phyloP scores from a whole-genome alignment of 1,140 invertebrate species.

The Liolophura sinensis region DNA sequence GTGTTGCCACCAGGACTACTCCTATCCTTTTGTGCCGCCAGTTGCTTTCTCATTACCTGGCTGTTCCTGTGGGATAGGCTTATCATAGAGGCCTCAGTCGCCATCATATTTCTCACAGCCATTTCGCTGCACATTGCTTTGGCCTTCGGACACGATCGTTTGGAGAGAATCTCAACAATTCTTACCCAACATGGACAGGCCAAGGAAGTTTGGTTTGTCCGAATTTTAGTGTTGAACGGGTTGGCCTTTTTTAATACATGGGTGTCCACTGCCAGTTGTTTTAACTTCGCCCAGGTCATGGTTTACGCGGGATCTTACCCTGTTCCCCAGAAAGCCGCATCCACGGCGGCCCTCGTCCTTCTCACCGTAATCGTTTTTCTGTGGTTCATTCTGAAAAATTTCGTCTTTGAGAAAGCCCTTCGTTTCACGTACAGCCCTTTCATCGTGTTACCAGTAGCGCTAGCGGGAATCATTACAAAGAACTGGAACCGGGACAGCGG shows the following conservation, averaged over 20 bases:
- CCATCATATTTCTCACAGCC: conserved; percentile 10
- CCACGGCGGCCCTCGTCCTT: conserved; percentile 18
- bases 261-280: conserved; percentile 30
- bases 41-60: conserved; percentile 31
- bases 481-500: conserved; percentile 12
- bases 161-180: conserved; percentile 1
- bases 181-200: conserved; percentile 5
- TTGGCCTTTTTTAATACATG: conserved; percentile 39
- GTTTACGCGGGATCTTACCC: conserved; percentile 13
- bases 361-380: conserved; percentile 11
- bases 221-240: conserved; percentile 41
- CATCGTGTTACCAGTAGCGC: conserved; percentile 27
- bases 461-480: conserved; percentile 22
- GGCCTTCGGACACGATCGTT: conserved; percentile 10
- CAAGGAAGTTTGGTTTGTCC: conserved; percentile 27
- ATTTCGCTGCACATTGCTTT: conserved; percentile 16
- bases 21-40: conserved; percentile 15
- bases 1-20: conserved; percentile 24
- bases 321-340: neutral
- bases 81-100: conserved; percentile 14
- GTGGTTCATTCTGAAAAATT: conserved; percentile 23
- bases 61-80: conserved; percentile 31
- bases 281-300: conserved; percentile 35
- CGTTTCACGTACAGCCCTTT: conserved; percentile 33
- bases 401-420: conserved; percentile 26